Conservation (phyloP, 1,140 invertebrate genomes). For the Diorhabda elongata region DNA sequence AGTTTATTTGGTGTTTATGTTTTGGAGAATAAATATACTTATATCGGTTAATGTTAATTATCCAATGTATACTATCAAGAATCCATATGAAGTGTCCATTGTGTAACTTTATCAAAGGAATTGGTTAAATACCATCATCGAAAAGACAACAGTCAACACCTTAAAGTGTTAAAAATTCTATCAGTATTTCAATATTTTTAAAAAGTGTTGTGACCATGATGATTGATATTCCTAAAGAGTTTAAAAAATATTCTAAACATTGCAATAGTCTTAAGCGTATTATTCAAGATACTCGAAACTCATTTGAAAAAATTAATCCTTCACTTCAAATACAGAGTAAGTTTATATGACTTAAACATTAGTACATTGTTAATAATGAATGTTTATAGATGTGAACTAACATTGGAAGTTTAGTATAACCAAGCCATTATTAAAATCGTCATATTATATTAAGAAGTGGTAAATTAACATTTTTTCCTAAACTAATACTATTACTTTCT, state of each 20-base stretch:
- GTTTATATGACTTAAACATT: constrained; percentile 32
- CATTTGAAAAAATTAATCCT: constrained; percentile 61
- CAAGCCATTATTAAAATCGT: too few species aligned
- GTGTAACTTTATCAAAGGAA: neutral
- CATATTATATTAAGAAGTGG: too few species aligned
- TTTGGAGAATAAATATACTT: neutral
- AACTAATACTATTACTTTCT: too few species aligned
- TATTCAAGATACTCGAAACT: constrained; percentile 62
- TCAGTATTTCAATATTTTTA: neutral
- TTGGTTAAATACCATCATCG: neutral
- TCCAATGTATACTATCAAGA: neutral
- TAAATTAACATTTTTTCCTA: too few species aligned
- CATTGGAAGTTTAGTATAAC: too few species aligned
- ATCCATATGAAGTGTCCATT: neutral
- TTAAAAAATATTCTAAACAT: constrained; percentile 38
- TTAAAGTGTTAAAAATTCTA: neutral
- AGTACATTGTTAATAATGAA: constrained; percentile 10
- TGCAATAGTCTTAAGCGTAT: constrained; percentile 50
- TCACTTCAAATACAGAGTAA: constrained; percentile 63
- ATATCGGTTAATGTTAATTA: neutral
- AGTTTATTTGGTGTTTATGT: neutral
- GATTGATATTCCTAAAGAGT: constrained; percentile 36
- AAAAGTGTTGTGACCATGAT: constrained; percentile 20
- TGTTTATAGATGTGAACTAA: neutral
- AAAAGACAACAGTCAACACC: neutral